Conservation (phyloP, 2,797 vertebrate species). For the Lycodopsis pacificus region DNA sequence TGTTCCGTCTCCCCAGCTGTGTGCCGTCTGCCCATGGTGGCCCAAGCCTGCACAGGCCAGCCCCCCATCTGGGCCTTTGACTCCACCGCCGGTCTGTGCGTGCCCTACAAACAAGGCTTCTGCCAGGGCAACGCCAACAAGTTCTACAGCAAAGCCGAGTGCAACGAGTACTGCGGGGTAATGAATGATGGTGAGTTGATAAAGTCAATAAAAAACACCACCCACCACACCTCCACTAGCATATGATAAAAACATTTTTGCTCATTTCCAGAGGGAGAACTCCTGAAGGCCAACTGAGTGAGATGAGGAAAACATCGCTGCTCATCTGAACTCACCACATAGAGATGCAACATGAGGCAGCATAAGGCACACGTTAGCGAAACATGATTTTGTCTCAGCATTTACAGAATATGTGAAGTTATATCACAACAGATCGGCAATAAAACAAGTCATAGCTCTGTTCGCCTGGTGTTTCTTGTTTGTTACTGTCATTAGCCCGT, state of each 20-base stretch:
- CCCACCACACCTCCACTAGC: background rate
- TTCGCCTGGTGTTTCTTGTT: slow-evolving; percentile 8
- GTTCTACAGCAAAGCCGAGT: slow-evolving; percentile 95
- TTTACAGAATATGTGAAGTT: background rate
- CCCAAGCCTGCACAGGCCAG: slow-evolving; percentile 76
- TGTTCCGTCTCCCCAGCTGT: slow-evolving; percentile 77
- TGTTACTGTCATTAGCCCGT: background rate
- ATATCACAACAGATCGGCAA: slow-evolving; percentile 25
- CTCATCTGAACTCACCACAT: background rate
- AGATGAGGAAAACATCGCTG: background rate
- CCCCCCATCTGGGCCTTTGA: slow-evolving; percentile 88
- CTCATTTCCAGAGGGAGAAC: slow-evolving; percentile 62
- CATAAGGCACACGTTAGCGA: background rate
- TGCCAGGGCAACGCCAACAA: slow-evolving; percentile 93
- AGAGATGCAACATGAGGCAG: background rate
- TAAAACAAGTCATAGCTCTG: slow-evolving; percentile 27
- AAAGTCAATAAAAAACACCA: background rate
- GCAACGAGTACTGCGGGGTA: slow-evolving; percentile 93
- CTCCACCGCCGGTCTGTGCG: slow-evolving; percentile 83
- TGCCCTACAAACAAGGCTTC: slow-evolving; percentile 83
- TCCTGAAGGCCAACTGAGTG: slow-evolving; percentile 66
- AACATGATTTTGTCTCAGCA: background rate
- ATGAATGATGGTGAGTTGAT: slow-evolving; percentile 82
- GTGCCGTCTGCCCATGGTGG: slow-evolving; percentile 88
- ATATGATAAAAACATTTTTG: background rate